Conservation (phyloP, 23 tunicate species). For the Halocynthia aurantium region DNA sequence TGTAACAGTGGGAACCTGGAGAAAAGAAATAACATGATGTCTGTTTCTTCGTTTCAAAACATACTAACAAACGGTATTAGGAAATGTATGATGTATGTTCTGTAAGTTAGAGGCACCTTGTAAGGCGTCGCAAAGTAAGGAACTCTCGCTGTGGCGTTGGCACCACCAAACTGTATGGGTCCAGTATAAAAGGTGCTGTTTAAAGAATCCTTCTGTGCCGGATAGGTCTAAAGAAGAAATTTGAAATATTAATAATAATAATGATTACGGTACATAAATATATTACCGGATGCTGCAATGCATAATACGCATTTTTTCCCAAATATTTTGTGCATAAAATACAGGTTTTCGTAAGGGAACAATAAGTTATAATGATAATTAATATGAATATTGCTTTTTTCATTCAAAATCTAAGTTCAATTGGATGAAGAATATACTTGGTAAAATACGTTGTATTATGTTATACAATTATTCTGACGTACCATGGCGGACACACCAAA, state of each 20-base stretch:
- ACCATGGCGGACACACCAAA: constrained; percentile 27
- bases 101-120: neutral
- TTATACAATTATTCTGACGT: neutral
- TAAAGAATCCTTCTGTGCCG: no score
- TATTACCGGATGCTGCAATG: no score
- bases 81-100: no score
- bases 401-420: no score
- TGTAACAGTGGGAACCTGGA: constrained; percentile 20
- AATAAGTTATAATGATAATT: no score
- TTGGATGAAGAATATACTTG: neutral
- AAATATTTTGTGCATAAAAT: no score
- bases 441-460: neutral
- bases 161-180: constrained; percentile 15
- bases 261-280: no score
- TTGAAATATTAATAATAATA: no score
- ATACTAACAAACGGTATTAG: neutral
- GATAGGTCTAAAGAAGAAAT: no score
- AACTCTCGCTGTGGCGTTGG: constrained; percentile 14
- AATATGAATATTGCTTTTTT: no score
- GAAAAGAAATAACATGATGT: neutral
- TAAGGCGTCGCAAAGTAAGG: constrained; percentile 24
- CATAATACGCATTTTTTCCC: no score
- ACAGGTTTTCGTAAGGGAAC: no score
- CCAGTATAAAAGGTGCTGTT: constrained; percentile 22
- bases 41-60: neutral